phyloP scores from a whole-genome alignment of 2,113 vertebrate species.

The Grus americana region DNA sequence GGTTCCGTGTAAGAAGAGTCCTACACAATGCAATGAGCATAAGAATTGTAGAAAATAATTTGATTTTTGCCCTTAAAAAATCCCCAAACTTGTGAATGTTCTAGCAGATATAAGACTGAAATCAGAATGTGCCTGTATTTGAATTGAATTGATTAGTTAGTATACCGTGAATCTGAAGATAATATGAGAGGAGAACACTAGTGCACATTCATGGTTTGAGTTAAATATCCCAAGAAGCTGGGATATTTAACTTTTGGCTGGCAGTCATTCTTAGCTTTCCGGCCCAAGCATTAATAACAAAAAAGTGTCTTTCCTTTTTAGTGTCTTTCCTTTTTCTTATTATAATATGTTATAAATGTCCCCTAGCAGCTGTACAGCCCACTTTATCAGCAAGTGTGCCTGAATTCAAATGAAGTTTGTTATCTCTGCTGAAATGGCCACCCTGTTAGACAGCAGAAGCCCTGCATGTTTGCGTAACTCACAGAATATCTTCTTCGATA shows the following conservation, averaged over 20 bases:
- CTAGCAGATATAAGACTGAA: background rate
- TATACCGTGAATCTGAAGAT: background rate
- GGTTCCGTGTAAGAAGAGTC: background rate
- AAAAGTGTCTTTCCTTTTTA: no score
- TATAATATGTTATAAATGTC: background rate
- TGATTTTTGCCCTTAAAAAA: background rate
- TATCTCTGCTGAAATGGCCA: conserved; percentile 20
- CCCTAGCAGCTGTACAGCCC: background rate
- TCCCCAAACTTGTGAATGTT: accelerated
- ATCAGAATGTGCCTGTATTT: background rate
- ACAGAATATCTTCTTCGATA: background rate
- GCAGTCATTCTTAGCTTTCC: background rate
- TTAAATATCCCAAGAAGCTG: background rate
- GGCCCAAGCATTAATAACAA: background rate
- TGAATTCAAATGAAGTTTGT: conserved; percentile 19
- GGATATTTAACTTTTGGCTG: background rate
- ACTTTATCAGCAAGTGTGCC: background rate
- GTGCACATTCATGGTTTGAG: background rate
- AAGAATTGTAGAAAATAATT: background rate
- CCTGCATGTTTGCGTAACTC: background rate
- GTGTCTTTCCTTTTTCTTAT: background rate
- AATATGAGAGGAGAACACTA: background rate
- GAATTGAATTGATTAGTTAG: background rate
- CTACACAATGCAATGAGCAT: background rate
- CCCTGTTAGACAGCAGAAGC: background rate